Percentiles rank a stretch among this genome's conserved stretches.
phyloP scores from a whole-genome alignment of 2,888 invertebrate genomes.

The Leptopilina myrica region DNA sequence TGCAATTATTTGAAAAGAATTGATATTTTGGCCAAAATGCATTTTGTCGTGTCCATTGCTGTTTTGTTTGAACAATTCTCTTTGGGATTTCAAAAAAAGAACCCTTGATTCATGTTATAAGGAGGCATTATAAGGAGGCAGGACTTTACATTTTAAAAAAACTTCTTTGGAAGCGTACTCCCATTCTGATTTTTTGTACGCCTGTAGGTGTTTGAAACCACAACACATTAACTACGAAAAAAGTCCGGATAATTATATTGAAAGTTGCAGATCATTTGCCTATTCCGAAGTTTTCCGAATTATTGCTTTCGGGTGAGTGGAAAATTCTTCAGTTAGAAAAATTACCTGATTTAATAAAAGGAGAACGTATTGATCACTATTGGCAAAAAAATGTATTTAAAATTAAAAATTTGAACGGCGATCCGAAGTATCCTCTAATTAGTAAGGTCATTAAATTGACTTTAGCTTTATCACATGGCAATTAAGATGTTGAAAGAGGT shows the following conservation, averaged over 20 bases:
- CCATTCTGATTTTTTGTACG: slow-evolving; percentile 3
- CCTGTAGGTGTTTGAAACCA: background rate
- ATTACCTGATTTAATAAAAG: background rate
- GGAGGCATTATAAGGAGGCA: background rate
- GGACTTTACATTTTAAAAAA: background rate
- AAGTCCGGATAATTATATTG: background rate
- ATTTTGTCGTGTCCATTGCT: background rate
- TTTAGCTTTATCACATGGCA: slow-evolving; percentile 53
- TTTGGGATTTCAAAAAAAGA: slow-evolving; percentile 4
- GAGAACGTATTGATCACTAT: background rate
- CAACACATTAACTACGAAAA: background rate
- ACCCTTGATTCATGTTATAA: background rate
- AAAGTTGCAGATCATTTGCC: background rate
- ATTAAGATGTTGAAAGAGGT: slow-evolving; percentile 51
- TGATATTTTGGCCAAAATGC: slow-evolving; percentile 1
- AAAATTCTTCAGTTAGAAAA: background rate
- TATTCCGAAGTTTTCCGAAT: background rate
- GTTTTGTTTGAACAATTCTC: slow-evolving; percentile 1
- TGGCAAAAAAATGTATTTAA: background rate
- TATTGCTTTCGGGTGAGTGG: background rate
- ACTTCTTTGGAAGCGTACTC: background rate
- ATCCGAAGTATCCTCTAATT: slow-evolving; percentile 43
- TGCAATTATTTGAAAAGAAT: slow-evolving; percentile 5
- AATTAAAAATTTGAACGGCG: slow-evolving; percentile 36
- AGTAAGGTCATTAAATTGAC: slow-evolving; percentile 48